phyloP scores from a whole-genome alignment of 2,113 vertebrate species.

The Ammodytes marinus region DNA sequence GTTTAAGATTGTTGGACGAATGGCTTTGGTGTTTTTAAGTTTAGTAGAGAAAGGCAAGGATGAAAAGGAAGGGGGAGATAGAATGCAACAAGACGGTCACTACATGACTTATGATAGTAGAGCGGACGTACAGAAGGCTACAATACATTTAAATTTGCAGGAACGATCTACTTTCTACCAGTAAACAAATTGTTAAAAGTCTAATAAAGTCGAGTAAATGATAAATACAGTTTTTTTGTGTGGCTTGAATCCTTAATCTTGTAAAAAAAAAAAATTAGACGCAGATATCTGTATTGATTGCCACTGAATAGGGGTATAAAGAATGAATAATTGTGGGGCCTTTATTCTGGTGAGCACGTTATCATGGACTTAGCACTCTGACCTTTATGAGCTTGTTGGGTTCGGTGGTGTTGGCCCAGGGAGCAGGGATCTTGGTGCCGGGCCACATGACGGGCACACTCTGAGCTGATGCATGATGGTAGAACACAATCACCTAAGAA shows the following conservation, averaged over 20 bases:
- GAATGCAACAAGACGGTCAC: too few species aligned
- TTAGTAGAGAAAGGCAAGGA: not conserved
- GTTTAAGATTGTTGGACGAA: too few species aligned
- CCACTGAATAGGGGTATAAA: not conserved
- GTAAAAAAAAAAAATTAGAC: not conserved
- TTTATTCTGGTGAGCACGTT: not conserved
- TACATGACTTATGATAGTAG: too few species aligned
- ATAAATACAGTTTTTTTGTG: not conserved
- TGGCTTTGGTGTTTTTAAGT: not conserved
- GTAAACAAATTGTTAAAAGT: not conserved
- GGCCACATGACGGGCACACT: constrained; percentile 90
- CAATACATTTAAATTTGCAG: too few species aligned
- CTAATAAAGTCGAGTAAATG: not conserved
- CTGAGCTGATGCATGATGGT: constrained; percentile 89
- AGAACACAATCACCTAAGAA: constrained; percentile 94
- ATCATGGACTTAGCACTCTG: constrained; percentile 10
- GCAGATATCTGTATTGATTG: not conserved
- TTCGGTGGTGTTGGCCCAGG: constrained; percentile 97
- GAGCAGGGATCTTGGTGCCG: constrained; percentile 95
- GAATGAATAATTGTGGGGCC: not conserved
- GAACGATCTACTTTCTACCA: too few species aligned
- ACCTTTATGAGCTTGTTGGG: constrained; percentile 89
- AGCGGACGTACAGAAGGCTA: too few species aligned
- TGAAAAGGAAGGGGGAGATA: too few species aligned
- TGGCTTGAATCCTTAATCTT: not conserved